Base-by-base conservation (phyloP, 2,113 vertebrate species). In the Leptocoma aspasia region DNA sequence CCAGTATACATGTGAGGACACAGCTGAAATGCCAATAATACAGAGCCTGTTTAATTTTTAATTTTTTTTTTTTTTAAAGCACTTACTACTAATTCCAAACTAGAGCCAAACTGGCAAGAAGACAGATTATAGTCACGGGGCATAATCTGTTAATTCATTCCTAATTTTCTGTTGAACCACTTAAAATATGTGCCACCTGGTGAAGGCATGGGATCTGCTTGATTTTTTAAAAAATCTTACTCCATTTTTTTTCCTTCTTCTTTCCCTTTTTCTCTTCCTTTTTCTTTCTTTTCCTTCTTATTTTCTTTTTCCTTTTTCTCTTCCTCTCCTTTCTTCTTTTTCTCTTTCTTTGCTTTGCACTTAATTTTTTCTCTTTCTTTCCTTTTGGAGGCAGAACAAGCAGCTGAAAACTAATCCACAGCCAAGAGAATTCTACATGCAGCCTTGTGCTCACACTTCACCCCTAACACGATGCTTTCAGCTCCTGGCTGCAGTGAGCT, bases 221-320 rank as follows among this genome's bases (percentile, higher is more conserved):
- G 2, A 9, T 45, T 23, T 42, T 19, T 1, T 5, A 22, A 11
- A 28, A n/a, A 3, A 2, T 7, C 13, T 15, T n/a, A 2, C 3
- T 3, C 2, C 1, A 4, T 16, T 17, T 4, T 26, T 26, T 39
- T 33, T 6, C 2, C 4, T 44, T 7, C 6, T 8, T 5, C 3
- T 23, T 28, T 50, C 8, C 2, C 11, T 23, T 31, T 35, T 47
- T 13, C 33, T 11, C 1, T 9, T 37, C 2, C 2, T 4, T 4
- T 28, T 8, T 2, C 3, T 7, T 10, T 28, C 4, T 8, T 10
- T 33, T 39, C 4, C 2, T 3, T 27, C 35, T 10, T 12, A 3
- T 5, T 13, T 18, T 33, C 2, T 13, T 18, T 30, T 39, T 39
- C 1, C 3, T 8, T 42, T 31, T 16, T 3, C 3, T 30, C 8